Evolutionary conservation across 64 coral and sea anemone genomes (phyloP), one percentile per base, ranked within the genome.

Genomic region (Cladopsammia gracilis): DNA sequence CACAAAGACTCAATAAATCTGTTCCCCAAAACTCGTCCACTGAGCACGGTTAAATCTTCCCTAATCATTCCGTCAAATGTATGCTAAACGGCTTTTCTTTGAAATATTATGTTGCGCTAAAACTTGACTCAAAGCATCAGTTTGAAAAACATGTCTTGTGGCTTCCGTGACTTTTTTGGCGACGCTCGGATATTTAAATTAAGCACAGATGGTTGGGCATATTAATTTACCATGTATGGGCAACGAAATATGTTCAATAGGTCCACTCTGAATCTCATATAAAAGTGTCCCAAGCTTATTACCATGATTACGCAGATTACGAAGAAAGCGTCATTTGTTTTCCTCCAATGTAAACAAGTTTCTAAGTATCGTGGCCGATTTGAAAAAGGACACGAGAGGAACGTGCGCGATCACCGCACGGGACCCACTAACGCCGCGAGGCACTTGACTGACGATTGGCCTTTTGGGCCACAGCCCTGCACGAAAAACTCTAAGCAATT

Each of bases 191-290:
- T 75, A 16, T 75, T 49, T 49, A 48, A 49, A 50, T 49, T 44
- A 70, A 20, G n/a, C 67, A 42, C 34, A 34, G 34, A 34, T 34
- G 34, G 34, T 34, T 34, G 34, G 34, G 67, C 67, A 25, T 3
- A 57, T 24, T 25, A 77, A 24, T 56, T 77, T 77, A 77, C 75
- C 75, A 77, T 77, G 10, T 77, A 77, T 77, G 50, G 75, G 49
- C 75, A 77, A 54, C n/a, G 20, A 77, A 53, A 13, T 22, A 18
- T 20, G 48, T 53, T 54, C 13, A 64, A 64, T 15, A 13, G 2
- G 5, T 19, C 34, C 19, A 64, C 13, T 64, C 61, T 2, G 10
- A 64, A 56, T 10, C 53, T 10, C 7, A 10, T 56, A 56, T 12
- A 7, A 12, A 56, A 56, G 53, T 56, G 34, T 34, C 34, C 53